Conservation (phyloP, 2,888 invertebrate genomes). For the Dromius quadrimaculatus region DNA sequence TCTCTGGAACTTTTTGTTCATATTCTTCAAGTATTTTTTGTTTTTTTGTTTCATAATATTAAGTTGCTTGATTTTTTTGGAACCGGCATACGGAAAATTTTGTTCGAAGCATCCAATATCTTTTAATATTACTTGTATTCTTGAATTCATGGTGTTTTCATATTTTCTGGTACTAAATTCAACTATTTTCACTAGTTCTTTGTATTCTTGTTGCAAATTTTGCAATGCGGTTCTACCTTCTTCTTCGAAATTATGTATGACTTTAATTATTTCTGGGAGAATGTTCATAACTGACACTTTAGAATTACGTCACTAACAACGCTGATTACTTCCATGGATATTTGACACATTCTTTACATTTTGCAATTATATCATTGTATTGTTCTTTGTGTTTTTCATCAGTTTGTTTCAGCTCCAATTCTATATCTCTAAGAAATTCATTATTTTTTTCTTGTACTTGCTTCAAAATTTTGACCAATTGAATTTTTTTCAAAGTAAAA, state of each 20-base stretch:
- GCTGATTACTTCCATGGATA: not conserved
- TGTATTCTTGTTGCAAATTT: not conserved
- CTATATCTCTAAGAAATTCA: not conserved
- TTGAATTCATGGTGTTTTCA: not conserved
- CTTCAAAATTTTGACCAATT: not conserved
- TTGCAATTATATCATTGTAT: conserved; percentile 26
- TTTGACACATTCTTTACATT: conserved; percentile 15
- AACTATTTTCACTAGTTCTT: not conserved
- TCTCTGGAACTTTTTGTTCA: conserved; percentile 5
- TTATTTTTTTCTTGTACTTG: not conserved
- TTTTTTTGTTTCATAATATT: not conserved
- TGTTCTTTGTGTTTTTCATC: conserved; percentile 18
- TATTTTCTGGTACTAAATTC: not conserved
- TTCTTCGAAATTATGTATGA: not conserved
- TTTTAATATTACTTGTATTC: not conserved
- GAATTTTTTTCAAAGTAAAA: not conserved
- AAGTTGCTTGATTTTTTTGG: not conserved
- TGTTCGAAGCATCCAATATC: not conserved
- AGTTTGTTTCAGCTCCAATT: not conserved
- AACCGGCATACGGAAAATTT: not conserved
- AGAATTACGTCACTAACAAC: not conserved
- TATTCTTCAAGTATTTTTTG: not conserved
- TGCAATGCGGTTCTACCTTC: not conserved
- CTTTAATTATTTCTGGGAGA: not conserved
- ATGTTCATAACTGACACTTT: conserved; percentile 10